Conservation (phyloP, 2,113 vertebrate genomes). For the Eretmochelys imbricata region DNA sequence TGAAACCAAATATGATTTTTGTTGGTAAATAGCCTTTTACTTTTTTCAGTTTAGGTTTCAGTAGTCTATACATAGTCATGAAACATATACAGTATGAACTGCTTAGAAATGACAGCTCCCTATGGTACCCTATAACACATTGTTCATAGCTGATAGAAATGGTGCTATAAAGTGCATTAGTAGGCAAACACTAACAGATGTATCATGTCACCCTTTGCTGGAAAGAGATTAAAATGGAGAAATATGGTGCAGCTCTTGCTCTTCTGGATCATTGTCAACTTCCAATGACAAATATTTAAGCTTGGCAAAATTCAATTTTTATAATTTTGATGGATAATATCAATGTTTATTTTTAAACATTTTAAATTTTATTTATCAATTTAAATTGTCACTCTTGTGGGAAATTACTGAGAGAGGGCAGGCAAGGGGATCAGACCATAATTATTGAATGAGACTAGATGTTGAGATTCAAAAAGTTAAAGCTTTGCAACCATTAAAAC, state of each 20-base stretch:
- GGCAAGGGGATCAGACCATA: not conserved
- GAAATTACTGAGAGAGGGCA: not conserved
- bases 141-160: not conserved
- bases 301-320: not conserved
- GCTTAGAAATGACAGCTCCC: not conserved
- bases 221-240: not conserved
- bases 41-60: not conserved
- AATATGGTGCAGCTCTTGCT: not conserved
- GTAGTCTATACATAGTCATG: not conserved
- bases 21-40: not conserved
- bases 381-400: not conserved
- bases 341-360: too few relatives aligned
- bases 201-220: fast-evolving
- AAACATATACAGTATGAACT: not conserved
- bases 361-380: not conserved
- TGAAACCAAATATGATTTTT: not conserved
- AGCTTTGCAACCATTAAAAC: not conserved
- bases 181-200: not conserved
- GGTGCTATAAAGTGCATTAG: not conserved
- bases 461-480: not conserved
- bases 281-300: not conserved
- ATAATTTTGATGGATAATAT: not conserved
- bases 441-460: not conserved
- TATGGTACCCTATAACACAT: not conserved
- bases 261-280: not conserved